Base-by-base conservation (phyloP, 2,113 vertebrate genomes). In the Cacatua alba region DNA sequence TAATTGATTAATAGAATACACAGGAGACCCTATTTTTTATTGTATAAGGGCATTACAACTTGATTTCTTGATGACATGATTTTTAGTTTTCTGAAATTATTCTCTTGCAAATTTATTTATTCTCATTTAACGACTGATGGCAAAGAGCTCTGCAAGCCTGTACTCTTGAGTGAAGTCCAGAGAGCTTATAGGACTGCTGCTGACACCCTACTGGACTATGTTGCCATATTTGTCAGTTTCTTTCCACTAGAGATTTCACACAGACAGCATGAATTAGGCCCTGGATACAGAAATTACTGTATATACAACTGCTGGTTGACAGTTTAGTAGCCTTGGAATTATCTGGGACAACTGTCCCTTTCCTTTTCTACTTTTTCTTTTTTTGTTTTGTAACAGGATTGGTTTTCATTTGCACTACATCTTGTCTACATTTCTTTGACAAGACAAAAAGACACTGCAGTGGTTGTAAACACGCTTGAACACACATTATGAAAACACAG, bases 401-500 rank as follows among this genome's bases (percentile, higher is more conserved):
- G 13, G 60, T 80, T 64, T 71, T 83, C 19, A 43, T 81, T 74
- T 17, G 13, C 17, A 13, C 17, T 29, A 51, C 37, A 44, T 43
- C 49, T 52, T 81, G n/a, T 15, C 44, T 23, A 21, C 19, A n/a
- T 63, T 12, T 77, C 55, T 86, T 64, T 78, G 21, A 41, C 17
- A 57, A 48, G 24, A 53, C 3, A 64, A 55, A 29, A 85, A n/a
- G 24, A 62, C 31, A 37, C 4, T 57, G 60, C 31, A 89, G 60
- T 1, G 2, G 46, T 8, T 77, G 62, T 17, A 59, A 90, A 90
- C 24, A 29, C 4, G 46, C 25, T 28, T 26, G 31, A 77, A 69
- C 7, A 20, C 8, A 16, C 20, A 44, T 0, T 43, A 31, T 15
- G 43, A 59, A 64, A 13, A 21, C 7, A 33, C 3, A 26, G 0